Conservation (phyloP, 2,888 invertebrate species). For the Leucophenga montana region DNA sequence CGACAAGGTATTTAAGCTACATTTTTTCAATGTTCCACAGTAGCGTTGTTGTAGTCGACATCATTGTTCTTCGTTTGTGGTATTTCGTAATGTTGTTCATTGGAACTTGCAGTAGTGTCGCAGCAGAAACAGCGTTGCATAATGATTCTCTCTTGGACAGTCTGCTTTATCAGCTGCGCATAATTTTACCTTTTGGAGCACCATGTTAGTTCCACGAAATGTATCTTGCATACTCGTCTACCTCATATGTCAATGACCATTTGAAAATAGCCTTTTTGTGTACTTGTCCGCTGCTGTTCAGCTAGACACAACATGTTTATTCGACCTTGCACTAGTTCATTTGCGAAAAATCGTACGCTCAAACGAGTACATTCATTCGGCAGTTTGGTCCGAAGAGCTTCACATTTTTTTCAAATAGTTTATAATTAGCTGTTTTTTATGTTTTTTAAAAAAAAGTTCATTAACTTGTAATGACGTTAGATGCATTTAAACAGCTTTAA, state of each 20-base stretch:
- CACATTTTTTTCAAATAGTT: no score
- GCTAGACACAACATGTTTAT: background rate
- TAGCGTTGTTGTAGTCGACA: slow-evolving; percentile 21
- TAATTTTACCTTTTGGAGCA: slow-evolving; percentile 5
- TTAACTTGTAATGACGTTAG: no score
- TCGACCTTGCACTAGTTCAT: slow-evolving; percentile 17
- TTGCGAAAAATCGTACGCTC: slow-evolving; percentile 6
- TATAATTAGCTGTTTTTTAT: no score
- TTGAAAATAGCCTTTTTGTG: background rate
- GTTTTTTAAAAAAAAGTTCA: no score
- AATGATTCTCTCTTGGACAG: no score
- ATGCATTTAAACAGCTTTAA: no score
- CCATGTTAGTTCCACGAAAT: slow-evolving; percentile 38
- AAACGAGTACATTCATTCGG: background rate
- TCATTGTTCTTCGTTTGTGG: slow-evolving; percentile 36
- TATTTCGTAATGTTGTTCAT: slow-evolving; percentile 45
- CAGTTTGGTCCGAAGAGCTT: no score
- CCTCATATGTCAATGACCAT: slow-evolving; percentile 3
- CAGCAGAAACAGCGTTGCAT: background rate
- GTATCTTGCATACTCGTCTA: slow-evolving; percentile 40
- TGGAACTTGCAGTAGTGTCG: slow-evolving; percentile 19
- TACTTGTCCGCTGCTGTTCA: background rate
- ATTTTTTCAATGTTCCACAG: slow-evolving; percentile 10
- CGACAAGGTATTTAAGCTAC: slow-evolving; percentile 47
- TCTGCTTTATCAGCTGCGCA: no score